Base-by-base conservation (phyloP, 2,113 vertebrate species). In the Misgurnus mizolepis region DNA sequence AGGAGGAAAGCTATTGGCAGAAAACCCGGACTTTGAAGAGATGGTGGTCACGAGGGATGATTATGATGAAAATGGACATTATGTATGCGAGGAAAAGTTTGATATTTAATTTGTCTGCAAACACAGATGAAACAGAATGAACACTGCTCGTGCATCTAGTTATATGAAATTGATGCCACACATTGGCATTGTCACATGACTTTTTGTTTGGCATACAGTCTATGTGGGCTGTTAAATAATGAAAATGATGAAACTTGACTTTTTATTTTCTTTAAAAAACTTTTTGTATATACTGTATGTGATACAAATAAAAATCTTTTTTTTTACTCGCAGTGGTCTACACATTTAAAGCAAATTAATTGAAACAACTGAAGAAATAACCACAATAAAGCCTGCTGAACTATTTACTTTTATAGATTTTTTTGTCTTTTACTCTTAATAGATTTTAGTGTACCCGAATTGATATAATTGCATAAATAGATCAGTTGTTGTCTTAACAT, bases 11-110 rank as follows among this genome's bases (percentile, higher is more conserved):
- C 90, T 98, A 69, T 93, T 98, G 89, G 95, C 98, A 27, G 95
- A 97, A 89, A 94, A 95, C 40, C 95, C 96, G 0, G 97, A 99
- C 88, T 99, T 98, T 86, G 96, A 98, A 73, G 96, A 99, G 86
- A 95, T 98, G 94, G 93, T 98, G 81, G 96, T 99, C 84, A 99
- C 95, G 2, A 93, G 97, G 87, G 96, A 98, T 34, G 97, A 99
- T 84, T 99, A 97, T 85, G 98, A 99, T 87, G 98, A 99, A 91
- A 97, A 98, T 49, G 98, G 98, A 83, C 97, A 99, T 80, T 93
- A 88, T 75, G 88, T 98, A 79, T 99, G 96, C 87, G 97, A 99
- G 92, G 97, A 99, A 56, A 99, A 98, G 89, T 99, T 99, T 91
- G 98, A 99, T 84, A 94, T 98, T 87, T 99, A 94, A 91, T 39